Evolutionary conservation across 2,113 vertebrate genomes (phyloP).

Genomic region (Mus spicilegus): DNA sequence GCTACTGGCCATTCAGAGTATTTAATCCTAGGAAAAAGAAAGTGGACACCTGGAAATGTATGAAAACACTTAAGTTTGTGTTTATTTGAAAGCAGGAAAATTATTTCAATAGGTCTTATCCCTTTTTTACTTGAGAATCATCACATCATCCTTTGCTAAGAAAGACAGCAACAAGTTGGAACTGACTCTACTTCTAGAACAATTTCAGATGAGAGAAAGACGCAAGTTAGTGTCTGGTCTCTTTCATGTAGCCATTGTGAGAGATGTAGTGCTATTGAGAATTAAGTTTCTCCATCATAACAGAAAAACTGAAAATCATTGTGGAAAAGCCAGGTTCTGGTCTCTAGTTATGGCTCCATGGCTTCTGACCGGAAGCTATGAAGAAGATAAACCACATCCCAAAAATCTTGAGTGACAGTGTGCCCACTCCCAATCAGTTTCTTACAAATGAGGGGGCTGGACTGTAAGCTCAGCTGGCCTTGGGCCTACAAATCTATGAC

Average conservation of each 20-base stretch:
- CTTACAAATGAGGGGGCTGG: not conserved
- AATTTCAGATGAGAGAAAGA: not conserved
- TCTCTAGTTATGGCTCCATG: not conserved
- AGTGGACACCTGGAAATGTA: not conserved
- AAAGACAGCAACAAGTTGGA: not conserved
- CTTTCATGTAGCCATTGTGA: not conserved
- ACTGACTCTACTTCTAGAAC: not conserved
- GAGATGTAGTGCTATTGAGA: not conserved
- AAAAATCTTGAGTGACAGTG: not conserved
- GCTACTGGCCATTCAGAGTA: not conserved
- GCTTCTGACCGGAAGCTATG: not conserved
- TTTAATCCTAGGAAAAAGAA: not conserved
- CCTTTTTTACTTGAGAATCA: not conserved
- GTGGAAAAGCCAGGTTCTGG: not conserved
- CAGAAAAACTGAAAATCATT: not conserved
- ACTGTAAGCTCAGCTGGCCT: not conserved
- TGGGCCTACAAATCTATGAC: not conserved
- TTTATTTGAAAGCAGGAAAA: constrained; percentile 35
- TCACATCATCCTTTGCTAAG: not conserved
- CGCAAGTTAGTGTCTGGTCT: not conserved
- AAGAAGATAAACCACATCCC: not conserved
- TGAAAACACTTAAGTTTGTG: not conserved
- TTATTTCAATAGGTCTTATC: not conserved
- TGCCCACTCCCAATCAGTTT: not conserved
- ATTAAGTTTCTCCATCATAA: not conserved